Conservation (phyloP, 2,113 vertebrate genomes). For the Cygnus atratus region DNA sequence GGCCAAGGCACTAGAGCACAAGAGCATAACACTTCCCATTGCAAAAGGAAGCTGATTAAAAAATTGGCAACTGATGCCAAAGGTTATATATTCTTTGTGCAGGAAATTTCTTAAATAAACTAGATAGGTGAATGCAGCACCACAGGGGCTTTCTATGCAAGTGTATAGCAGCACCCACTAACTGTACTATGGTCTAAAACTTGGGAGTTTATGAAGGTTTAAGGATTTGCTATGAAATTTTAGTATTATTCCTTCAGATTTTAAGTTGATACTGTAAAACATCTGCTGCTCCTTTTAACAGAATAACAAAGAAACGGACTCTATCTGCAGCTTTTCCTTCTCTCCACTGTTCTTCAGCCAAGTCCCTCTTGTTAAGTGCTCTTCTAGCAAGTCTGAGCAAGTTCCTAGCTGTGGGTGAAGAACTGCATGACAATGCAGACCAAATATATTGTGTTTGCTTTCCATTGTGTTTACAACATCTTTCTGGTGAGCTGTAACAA, state of each 20-base stretch:
- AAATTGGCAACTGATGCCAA: neutral
- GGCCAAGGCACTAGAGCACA: neutral
- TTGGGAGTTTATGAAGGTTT: neutral
- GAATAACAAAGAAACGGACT: neutral
- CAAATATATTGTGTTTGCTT: neutral
- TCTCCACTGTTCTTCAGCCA: neutral
- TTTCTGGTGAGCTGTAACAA: accelerated
- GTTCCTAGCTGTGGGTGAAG: neutral
- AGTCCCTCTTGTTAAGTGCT: neutral
- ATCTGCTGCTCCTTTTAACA: neutral
- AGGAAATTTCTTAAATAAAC: neutral
- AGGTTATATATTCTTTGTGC: neutral
- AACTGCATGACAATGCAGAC: neutral
- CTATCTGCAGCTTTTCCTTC: neutral
- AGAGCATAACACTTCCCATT: neutral
- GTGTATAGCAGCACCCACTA: neutral
- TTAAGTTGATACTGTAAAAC: neutral
- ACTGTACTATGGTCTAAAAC: neutral
- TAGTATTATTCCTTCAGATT: neutral
- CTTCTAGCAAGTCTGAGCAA: neutral
- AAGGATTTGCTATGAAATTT: neutral
- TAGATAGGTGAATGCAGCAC: neutral
- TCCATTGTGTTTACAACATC: neutral
- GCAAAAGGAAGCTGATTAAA: neutral
- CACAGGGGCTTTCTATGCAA: neutral